Base-by-base conservation (phyloP, 2,113 vertebrate genomes). In the Nematolebias whitei region DNA sequence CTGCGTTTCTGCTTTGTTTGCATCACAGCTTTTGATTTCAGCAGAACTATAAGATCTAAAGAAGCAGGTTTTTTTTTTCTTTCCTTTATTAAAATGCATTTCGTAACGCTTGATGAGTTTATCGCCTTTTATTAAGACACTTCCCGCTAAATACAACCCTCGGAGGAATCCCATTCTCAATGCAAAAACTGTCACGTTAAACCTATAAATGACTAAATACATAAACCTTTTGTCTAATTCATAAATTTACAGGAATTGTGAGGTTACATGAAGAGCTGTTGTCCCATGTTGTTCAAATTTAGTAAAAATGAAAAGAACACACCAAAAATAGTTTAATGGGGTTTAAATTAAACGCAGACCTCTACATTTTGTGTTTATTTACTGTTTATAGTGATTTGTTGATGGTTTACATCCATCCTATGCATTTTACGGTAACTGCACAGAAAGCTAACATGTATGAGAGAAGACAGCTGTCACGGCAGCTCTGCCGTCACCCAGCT, bases 391-490 rank as follows among this genome's bases (percentile, higher is more conserved):
- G 13, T 16, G 14, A 11, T 48, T 11, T 20, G 47, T 49, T 45
- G 43, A n/a, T 7, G n/a, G 43, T n/a, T 3, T n/a, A 18, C 40
- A 2, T 14, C 40, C 4, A 45, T 45, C 43, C 43, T 19, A 6
- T n/a, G 43, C n/a, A 18, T 45, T n/a, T 44, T 44, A 44, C 41
- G 3, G 15, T 44, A 18, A 44, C 41, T n/a, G 16, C 1, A 12
- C 49, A 51, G 49, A 54, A 18, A 54, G 55, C 50, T 65, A 38
- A 19, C 56, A 79, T 4, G 15, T 49, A 84, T 82, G 0, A 4
- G 68, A 83, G 67, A 68, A 51, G 82, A 85, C 84, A 86, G 84
- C 74, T 84, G 84, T 78, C 84, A 78, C 14, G 59, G 74, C 19
- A 19, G 52, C 18, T 82, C 71, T 57, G 24, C 19, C 74, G 29